Percentiles rank a stretch among this genome's conserved stretches.
These are phyloP conservation scores for Dryocosmus kuriphilus DNA, from an alignment of 2,888 invertebrate species.

Conservation along the genomic window DNA sequence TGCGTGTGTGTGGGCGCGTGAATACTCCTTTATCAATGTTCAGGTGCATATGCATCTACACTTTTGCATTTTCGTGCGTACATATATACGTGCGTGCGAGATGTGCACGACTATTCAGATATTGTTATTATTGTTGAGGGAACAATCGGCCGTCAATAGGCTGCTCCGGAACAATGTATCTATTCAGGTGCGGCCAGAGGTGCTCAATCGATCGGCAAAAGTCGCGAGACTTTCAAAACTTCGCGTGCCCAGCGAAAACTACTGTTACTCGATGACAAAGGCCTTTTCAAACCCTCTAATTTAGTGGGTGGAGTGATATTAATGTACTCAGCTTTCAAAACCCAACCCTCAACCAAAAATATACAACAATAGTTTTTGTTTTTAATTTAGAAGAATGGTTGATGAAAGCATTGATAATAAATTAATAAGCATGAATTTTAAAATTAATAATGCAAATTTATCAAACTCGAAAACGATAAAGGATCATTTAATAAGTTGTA, in stretches of 20 bases:
- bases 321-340: constrained; percentile 27
- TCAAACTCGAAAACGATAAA: too few species aligned
- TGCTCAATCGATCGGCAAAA: constrained; percentile 71
- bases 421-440: not conserved
- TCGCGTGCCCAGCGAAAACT: constrained; percentile 44
- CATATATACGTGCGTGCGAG: constrained; percentile 69
- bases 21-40: constrained; percentile 39
- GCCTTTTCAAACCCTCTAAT: constrained; percentile 32
- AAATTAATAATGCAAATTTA: too few species aligned
- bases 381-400: not conserved
- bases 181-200: constrained; percentile 77
- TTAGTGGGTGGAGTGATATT: constrained; percentile 26
- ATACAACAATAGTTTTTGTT: not conserved
- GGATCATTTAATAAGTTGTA: too few species aligned
- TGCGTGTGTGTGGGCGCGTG: constrained; percentile 46
- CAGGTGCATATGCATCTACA: constrained; percentile 47
- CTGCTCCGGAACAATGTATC: constrained; percentile 76
- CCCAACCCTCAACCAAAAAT: not conserved
- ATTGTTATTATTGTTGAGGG: constrained; percentile 77
- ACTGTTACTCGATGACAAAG: constrained; percentile 30
- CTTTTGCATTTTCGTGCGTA: constrained; percentile 57
- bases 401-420: not conserved
- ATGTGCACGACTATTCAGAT: constrained; percentile 76
- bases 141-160: constrained; percentile 77
- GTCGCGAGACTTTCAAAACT: constrained; percentile 57